phyloP scores from a whole-genome alignment of 2,113 vertebrate genomes.

The Colinus virginianus region DNA sequence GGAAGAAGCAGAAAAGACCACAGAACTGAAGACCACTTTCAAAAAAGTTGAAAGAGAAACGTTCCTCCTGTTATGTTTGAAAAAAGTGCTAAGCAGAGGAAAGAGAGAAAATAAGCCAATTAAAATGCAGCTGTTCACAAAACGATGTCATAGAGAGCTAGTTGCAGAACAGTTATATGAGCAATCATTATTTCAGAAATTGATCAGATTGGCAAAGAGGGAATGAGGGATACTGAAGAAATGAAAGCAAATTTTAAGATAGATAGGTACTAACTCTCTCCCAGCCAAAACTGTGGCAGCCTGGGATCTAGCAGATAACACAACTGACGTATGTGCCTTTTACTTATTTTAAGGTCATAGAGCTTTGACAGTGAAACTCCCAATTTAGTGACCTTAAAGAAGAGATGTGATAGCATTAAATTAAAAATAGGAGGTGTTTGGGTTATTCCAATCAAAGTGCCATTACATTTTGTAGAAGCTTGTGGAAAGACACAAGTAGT shows the following conservation, averaged over 20 bases:
- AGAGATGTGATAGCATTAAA: background rate
- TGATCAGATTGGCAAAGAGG: background rate
- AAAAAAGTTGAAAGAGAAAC: background rate
- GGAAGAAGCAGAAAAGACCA: background rate
- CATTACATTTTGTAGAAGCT: background rate
- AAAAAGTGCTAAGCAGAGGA: background rate
- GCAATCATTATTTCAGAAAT: background rate
- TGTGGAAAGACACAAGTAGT: background rate
- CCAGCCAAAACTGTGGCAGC: background rate
- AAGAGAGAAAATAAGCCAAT: background rate
- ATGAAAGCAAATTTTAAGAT: background rate
- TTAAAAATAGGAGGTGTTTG: background rate
- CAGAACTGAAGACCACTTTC: background rate
- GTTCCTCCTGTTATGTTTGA: background rate
- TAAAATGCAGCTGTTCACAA: background rate
- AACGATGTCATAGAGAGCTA: background rate
- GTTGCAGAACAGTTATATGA: background rate
- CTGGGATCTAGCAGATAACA: background rate
- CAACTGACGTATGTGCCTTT: background rate
- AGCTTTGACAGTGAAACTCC: background rate
- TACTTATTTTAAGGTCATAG: background rate
- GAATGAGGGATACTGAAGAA: background rate
- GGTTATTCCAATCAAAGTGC: background rate
- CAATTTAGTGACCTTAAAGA: background rate
- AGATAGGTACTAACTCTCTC: background rate